These are phyloP conservation scores for Cybosia mesomella DNA, from an alignment of 2,888 invertebrate species.

Conservation along the genomic window DNA sequence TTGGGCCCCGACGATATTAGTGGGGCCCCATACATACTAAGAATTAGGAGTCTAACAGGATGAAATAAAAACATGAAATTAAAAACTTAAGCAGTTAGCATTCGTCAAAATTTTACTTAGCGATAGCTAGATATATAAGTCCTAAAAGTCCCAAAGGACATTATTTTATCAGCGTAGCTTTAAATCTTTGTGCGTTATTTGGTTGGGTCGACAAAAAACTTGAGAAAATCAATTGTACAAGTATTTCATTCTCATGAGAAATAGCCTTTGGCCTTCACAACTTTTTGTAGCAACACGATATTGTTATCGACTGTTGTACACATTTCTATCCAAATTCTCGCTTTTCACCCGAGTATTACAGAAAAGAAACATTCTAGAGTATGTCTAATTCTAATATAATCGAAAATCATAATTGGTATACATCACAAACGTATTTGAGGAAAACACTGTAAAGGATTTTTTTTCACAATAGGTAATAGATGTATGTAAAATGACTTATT, in stretches of 20 bases:
- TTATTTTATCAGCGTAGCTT: conserved; percentile 7
- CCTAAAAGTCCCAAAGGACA: conserved; percentile 7
- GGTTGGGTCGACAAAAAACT: conserved; percentile 17
- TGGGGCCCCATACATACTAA: too few species aligned
- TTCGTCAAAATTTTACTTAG: background rate
- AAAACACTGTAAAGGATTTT: background rate
- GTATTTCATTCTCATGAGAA: conserved; percentile 44
- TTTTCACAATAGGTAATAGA: background rate
- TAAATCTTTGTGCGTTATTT: conserved; percentile 15
- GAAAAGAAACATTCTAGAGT: conserved; percentile 12
- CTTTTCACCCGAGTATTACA: conserved; percentile 30
- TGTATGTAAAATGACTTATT: background rate
- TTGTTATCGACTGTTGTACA: conserved; percentile 41
- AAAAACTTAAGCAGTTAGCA: background rate
- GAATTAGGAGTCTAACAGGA: too few species aligned
- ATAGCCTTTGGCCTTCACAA: conserved; percentile 32
- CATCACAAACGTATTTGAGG: background rate
- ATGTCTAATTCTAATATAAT: background rate
- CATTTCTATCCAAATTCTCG: conserved; percentile 32
- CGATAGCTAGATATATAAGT: background rate
- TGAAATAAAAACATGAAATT: background rate
- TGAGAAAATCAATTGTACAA: conserved; percentile 33
- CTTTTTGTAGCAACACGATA: conserved; percentile 35
- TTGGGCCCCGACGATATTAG: too few species aligned
- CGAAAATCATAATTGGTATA: background rate